These are phyloP conservation scores for Drosophila ustulata DNA, from an alignment of 2,888 invertebrate genomes.

Conservation along the genomic window DNA sequence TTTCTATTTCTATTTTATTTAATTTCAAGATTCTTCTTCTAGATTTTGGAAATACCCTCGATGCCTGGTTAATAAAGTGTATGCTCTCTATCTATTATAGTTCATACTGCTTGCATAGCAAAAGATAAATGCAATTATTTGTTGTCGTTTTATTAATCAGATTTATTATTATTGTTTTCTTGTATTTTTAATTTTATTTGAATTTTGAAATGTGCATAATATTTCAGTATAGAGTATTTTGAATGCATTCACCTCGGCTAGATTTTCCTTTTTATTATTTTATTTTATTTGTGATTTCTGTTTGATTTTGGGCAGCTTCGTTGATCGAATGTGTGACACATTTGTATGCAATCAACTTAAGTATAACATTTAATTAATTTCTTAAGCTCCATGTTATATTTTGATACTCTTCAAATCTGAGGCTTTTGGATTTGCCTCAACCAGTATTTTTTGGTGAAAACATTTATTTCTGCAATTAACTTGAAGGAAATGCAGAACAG, in stretches of 20 bases:
- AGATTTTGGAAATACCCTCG: conserved; percentile 11
- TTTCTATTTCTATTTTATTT: conserved; percentile 1
- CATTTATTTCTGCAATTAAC: not conserved
- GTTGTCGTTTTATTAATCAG: too few species aligned
- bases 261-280: conserved; percentile 8
- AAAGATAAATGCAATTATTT: not conserved
- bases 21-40: conserved; percentile 10
- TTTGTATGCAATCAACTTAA: conserved; percentile 9
- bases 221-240: conserved; percentile 3
- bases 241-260: not conserved
- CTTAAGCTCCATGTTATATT: conserved; percentile 2
- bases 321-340: conserved; percentile 13
- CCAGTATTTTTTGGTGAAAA: too few species aligned
- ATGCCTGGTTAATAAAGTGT: not conserved
- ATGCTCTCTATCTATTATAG: not conserved
- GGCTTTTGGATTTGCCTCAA: too few species aligned
- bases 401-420: conserved; percentile 5
- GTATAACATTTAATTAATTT: conserved; percentile 24
- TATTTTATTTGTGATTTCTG: conserved; percentile 17
- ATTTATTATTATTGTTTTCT: too few species aligned
- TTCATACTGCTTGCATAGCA: not conserved
- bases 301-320: conserved; percentile 31
- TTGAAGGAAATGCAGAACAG: too few species aligned
- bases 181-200: not conserved
- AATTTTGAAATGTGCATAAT: not conserved